A percentile compares a stretch with the other conserved stretches of the same genome.
phyloP scores from a whole-genome alignment of 92 coral and sea anemone genomes.

The Zoanthus sansibaricus region DNA sequence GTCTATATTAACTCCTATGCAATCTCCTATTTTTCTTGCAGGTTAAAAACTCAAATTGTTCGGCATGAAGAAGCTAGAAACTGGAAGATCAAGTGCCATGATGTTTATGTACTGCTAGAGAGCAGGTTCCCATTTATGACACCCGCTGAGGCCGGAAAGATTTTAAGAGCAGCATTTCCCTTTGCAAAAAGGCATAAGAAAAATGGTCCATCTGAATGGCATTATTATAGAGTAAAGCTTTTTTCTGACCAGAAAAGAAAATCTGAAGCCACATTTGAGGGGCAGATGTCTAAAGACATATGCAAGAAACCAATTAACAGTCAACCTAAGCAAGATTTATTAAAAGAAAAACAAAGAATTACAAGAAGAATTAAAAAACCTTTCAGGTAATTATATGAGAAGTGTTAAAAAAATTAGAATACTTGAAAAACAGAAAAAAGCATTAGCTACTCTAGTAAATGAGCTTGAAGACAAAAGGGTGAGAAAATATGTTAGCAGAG shows the following conservation, averaged over 20 bases:
- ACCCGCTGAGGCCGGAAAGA: slow-evolving; percentile 49
- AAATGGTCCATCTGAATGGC: slow-evolving; percentile 46
- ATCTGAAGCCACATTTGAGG: slow-evolving; percentile 10
- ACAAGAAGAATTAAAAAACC: neutral
- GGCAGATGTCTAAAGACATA: slow-evolving; percentile 23
- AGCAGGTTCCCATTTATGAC: slow-evolving; percentile 24
- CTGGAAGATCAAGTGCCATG: slow-evolving; percentile 52
- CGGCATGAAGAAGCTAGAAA: slow-evolving; percentile 36
- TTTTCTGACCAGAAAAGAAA: slow-evolving; percentile 6
- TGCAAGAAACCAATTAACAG: slow-evolving; percentile 1
- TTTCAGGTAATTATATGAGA: no score
- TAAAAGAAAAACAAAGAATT: neutral
- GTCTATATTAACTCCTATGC: slow-evolving; percentile 20
- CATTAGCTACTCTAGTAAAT: slow-evolving; percentile 36
- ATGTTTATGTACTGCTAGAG: slow-evolving; percentile 36
- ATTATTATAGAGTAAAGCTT: slow-evolving; percentile 53
- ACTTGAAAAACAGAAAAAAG: slow-evolving; percentile 57
- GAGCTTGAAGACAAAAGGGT: slow-evolving; percentile 30
- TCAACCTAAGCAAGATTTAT: slow-evolving; percentile 3
- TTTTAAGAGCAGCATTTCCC: slow-evolving; percentile 55
- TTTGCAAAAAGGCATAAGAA: slow-evolving; percentile 56
- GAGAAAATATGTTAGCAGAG: slow-evolving; percentile 21
- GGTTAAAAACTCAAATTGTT: slow-evolving; percentile 49
- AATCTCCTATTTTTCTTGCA: slow-evolving; percentile 9
- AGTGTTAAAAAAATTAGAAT: slow-evolving; percentile 5